Evolutionary conservation across 30 jellyfish, hydroid and myxozoan species (phyloP).

Genomic region (Turritopsis dohrnii): DNA sequence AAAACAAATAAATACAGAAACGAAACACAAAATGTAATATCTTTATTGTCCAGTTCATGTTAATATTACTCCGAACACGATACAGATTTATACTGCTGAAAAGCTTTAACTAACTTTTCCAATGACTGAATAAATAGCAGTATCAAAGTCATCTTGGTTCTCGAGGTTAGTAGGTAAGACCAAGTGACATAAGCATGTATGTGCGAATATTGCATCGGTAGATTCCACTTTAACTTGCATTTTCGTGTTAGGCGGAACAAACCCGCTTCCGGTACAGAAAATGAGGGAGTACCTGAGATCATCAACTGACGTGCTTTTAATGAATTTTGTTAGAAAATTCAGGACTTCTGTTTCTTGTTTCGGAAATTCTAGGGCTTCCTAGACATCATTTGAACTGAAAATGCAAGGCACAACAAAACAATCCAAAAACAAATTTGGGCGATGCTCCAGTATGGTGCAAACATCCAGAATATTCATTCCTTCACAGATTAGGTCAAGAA

Average conservation of each 20-base stretch:
- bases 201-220: neutral
- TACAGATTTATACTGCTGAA: too few species aligned
- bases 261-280: neutral
- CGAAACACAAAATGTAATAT: too few species aligned
- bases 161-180: neutral
- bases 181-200: neutral
- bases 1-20: too few species aligned
- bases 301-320: neutral
- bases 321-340: neutral
- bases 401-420: neutral
- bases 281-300: neutral
- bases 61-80: neutral
- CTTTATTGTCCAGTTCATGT: neutral
- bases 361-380: neutral
- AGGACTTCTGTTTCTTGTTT: neutral
- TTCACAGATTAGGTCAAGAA: neutral
- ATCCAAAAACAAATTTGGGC: neutral
- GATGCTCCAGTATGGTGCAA: neutral
- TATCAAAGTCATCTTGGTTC: too few species aligned
- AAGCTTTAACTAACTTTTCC: too few species aligned
- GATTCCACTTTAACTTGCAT: neutral
- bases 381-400: neutral
- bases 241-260: neutral
- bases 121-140: too few species aligned
- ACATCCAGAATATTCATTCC: constrained; percentile 1